Conservation (phyloP, 2,888 invertebrate genomes). For the Caradrina clavipalpis region DNA sequence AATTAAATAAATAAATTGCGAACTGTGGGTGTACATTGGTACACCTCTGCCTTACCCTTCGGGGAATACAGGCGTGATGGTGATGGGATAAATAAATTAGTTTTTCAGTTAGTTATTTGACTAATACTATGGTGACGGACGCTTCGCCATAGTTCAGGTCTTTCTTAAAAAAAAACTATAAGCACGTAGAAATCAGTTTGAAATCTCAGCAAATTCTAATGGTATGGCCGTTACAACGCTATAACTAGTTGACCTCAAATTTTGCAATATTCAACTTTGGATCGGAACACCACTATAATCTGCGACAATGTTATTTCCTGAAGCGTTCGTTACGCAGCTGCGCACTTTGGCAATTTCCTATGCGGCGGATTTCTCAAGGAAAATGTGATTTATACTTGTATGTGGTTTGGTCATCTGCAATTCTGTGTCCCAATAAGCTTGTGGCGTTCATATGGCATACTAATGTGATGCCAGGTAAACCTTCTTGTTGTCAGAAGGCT, state of each 20-base stretch:
- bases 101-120: too few relatives aligned
- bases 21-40: too few relatives aligned
- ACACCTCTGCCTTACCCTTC: too few relatives aligned
- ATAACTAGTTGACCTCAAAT: conserved; percentile 40
- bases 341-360: conserved; percentile 35
- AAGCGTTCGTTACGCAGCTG: conserved; percentile 19
- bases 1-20: too few relatives aligned
- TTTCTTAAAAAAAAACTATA: neutral
- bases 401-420: neutral
- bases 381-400: conserved; percentile 8
- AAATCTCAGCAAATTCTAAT: neutral
- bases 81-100: too few relatives aligned
- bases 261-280: conserved; percentile 5
- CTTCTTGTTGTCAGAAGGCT: too few relatives aligned
- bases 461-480: neutral
- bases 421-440: neutral
- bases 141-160: neutral
- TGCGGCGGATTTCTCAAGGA: conserved; percentile 32
- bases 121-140: too few relatives aligned
- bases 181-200: neutral
- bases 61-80: too few relatives aligned
- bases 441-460: neutral
- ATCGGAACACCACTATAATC: conserved; percentile 24
- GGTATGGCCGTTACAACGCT: neutral
- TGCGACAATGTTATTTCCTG: conserved; percentile 47